Percentiles rank a stretch among this genome's conserved stretches.
phyloP scores from a whole-genome alignment of 2,113 vertebrate genomes.

The Seriola dumerili region DNA sequence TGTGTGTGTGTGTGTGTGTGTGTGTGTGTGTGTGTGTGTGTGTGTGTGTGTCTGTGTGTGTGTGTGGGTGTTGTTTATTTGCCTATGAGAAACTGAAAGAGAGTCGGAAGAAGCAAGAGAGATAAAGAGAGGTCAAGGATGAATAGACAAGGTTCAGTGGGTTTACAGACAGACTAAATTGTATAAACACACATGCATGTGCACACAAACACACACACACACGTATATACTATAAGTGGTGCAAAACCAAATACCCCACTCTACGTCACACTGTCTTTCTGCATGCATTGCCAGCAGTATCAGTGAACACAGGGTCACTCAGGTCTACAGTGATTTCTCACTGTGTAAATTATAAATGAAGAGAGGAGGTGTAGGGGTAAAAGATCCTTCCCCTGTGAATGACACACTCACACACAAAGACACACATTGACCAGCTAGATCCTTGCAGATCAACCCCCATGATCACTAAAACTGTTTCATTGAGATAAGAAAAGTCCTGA shows the following conservation, averaged over 20 bases:
- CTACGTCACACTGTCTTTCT: constrained; percentile 44
- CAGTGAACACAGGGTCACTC: constrained; percentile 67
- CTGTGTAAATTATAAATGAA: constrained; percentile 81
- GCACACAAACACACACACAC: constrained; percentile 8
- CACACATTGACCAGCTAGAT: constrained; percentile 36
- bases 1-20: background rate
- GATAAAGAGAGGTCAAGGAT: constrained; percentile 29
- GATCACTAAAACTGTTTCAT: constrained; percentile 58
- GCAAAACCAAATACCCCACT: constrained; percentile 31
- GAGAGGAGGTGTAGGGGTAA: constrained; percentile 70
- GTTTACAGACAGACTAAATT: constrained; percentile 22
- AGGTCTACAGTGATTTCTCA: constrained; percentile 71
- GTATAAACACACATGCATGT: background rate
- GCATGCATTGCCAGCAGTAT: constrained; percentile 55
- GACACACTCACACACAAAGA: constrained; percentile 22
- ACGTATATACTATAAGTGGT: background rate
- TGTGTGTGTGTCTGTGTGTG: background rate
- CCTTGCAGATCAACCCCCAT: constrained; percentile 49
- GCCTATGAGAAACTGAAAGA: constrained; percentile 20
- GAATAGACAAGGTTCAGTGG: constrained; percentile 39
- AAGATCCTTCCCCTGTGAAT: constrained; percentile 77
- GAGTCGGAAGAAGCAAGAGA: background rate
- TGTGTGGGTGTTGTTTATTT: constrained; percentile 16
- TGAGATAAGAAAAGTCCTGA: constrained; percentile 64
- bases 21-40: constrained; percentile 10